Evolutionary conservation across 2,797 vertebrate species (phyloP).

Genomic region (Takifugu ocellatus): DNA sequence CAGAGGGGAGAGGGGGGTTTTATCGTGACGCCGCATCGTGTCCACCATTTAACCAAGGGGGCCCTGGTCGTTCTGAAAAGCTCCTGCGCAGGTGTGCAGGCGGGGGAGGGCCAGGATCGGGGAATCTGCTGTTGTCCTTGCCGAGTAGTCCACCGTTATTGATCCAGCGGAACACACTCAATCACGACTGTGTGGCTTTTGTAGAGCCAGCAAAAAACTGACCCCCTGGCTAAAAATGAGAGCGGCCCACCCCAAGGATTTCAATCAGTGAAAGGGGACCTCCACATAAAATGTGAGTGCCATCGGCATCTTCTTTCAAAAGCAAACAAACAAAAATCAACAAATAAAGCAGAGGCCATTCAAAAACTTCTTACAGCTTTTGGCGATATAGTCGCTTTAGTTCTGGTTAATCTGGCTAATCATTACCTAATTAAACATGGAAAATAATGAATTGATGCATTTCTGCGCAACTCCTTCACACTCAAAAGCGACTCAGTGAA

Average conservation of each 20-base stretch:
- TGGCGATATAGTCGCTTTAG: too few species aligned
- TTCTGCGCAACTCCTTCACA: too few species aligned
- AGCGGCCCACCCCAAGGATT: constrained; percentile 12
- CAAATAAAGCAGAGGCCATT: not conserved
- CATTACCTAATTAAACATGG: too few species aligned
- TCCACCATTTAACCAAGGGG: constrained; percentile 38
- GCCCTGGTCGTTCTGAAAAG: not conserved
- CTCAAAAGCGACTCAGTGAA: too few species aligned
- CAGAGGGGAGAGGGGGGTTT: constrained; percentile 40
- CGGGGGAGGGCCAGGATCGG: constrained; percentile 40
- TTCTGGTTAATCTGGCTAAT: too few species aligned
- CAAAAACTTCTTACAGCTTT: too few species aligned
- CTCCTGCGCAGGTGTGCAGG: constrained; percentile 14
- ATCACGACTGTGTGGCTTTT: constrained; percentile 61
- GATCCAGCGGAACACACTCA: constrained; percentile 62
- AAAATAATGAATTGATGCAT: too few species aligned
- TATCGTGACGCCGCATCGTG: constrained; percentile 54
- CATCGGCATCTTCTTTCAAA: not conserved
- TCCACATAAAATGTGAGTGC: not conserved
- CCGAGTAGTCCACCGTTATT: constrained; percentile 48
- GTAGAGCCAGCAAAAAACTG: constrained; percentile 48
- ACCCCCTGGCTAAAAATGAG: constrained; percentile 28
- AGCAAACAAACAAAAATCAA: not conserved
- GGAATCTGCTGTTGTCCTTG: constrained; percentile 62
- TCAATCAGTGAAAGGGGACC: constrained; percentile 17